Conservation (phyloP, 2,888 invertebrate genomes). For the Temnothorax unifasciatus region DNA sequence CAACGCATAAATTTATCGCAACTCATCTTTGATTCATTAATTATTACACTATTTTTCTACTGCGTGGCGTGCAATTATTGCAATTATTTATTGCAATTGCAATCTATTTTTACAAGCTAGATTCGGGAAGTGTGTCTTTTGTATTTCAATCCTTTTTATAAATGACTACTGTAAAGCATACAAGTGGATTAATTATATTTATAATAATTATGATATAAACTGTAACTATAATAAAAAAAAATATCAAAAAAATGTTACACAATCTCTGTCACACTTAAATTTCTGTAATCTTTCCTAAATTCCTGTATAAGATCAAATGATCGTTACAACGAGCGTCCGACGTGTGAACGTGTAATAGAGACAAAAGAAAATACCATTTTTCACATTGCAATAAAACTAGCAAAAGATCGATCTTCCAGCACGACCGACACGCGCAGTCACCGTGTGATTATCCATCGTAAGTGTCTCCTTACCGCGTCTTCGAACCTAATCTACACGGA, state of each 20-base stretch:
- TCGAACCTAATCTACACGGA: conserved; percentile 57
- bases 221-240: conserved; percentile 1
- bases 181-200: neutral
- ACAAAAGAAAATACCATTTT: neutral
- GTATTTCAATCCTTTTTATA: neutral
- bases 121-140: neutral
- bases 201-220: neutral
- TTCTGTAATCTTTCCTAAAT: neutral
- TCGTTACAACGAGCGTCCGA: neutral
- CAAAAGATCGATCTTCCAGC: conserved; percentile 4
- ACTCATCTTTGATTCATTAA: conserved; percentile 22
- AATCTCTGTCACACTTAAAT: neutral
- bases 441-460: conserved; percentile 40
- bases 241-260: neutral
- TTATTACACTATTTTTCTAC: conserved; percentile 9
- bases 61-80: neutral
- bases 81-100: neutral
- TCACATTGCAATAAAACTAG: conserved; percentile 1
- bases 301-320: neutral
- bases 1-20: neutral
- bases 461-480: conserved; percentile 43
- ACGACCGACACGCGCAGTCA: conserved; percentile 23
- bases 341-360: neutral
- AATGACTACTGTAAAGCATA: neutral
- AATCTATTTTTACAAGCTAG: neutral